Percentiles rank a stretch among this genome's conserved stretches.
Evolutionary conservation across 1,140 invertebrate species (phyloP).

Genomic region (Caenorhabditis latens): DNA sequence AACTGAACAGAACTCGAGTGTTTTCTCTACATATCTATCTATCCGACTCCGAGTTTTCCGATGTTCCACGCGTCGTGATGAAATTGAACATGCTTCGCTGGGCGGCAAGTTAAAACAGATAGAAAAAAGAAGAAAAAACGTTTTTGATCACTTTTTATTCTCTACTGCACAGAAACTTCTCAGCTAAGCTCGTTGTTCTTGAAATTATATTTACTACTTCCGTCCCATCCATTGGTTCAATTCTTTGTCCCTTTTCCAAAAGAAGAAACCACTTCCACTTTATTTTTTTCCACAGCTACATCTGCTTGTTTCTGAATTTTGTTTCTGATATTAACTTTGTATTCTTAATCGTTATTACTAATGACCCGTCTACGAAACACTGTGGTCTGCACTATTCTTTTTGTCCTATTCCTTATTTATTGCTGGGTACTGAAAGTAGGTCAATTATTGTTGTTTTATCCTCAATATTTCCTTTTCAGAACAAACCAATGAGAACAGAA

Average conservation of each 20-base stretch:
- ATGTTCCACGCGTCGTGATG: slow-evolving; percentile 41
- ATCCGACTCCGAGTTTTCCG: slow-evolving; percentile 11
- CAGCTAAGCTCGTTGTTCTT: slow-evolving; percentile 11
- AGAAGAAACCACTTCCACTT: slow-evolving; percentile 8
- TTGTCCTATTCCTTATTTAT: not conserved
- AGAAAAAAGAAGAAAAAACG: not conserved
- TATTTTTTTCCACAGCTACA: too few relatives aligned
- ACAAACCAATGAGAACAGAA: not conserved
- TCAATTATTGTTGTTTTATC: not conserved
- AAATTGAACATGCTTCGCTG: slow-evolving; percentile 43
- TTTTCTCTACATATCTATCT: slow-evolving; percentile 20
- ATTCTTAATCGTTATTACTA: too few relatives aligned
- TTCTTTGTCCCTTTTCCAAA: not conserved
- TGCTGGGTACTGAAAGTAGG: slow-evolving; percentile 20
- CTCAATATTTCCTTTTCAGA: not conserved
- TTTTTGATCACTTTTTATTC: slow-evolving; percentile 18
- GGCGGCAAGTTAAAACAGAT: slow-evolving; percentile 42
- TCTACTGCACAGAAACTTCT: not conserved
- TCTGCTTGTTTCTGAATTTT: not conserved
- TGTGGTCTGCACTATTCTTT: not conserved
- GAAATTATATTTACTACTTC: slow-evolving; percentile 9
- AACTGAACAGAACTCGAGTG: slow-evolving; percentile 29
- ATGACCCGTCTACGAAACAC: not conserved
- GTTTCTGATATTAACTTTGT: too few relatives aligned
- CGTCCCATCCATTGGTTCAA: not conserved